phyloP scores from a whole-genome alignment of 1,140 invertebrate species.

The Drosophila neocordata region DNA sequence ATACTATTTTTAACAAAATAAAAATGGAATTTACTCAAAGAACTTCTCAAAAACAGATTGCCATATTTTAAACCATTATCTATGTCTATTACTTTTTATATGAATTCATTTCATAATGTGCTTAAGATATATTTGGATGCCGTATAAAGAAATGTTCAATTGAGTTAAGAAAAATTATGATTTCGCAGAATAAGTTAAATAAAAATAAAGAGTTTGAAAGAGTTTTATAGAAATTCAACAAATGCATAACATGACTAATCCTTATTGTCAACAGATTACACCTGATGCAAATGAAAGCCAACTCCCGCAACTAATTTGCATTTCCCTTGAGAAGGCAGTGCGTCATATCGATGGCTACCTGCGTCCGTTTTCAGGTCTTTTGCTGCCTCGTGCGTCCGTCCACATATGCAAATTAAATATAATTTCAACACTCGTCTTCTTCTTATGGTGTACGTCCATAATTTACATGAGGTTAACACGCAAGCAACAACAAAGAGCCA shows the following conservation, averaged over 20 bases:
- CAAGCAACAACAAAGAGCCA: conserved; percentile 44
- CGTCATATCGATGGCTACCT: conserved; percentile 20
- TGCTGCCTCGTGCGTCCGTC: conserved; percentile 34
- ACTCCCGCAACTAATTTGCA: conserved; percentile 57
- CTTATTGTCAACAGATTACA: conserved; percentile 28
- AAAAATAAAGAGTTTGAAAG: background rate
- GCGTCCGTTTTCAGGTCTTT: conserved; percentile 4
- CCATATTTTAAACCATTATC: too few relatives aligned
- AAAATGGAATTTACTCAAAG: too few relatives aligned
- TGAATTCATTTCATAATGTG: too few relatives aligned
- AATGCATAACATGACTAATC: conserved; percentile 30
- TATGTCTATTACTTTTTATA: too few relatives aligned
- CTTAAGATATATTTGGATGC: too few relatives aligned
- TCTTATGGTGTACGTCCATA: conserved; percentile 48
- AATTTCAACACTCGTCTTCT: conserved; percentile 78
- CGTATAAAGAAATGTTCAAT: background rate
- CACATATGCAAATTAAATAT: conserved; percentile 76
- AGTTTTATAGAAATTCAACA: background rate
- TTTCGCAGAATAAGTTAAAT: background rate
- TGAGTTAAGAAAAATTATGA: background rate
- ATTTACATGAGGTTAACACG: conserved; percentile 80
- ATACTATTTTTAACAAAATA: too few relatives aligned
- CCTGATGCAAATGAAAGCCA: conserved; percentile 35
- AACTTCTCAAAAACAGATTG: too few relatives aligned
- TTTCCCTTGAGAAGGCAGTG: conserved; percentile 18